phyloP scores from a whole-genome alignment of 1,140 invertebrate genomes.

The Bombus sylvicola region DNA sequence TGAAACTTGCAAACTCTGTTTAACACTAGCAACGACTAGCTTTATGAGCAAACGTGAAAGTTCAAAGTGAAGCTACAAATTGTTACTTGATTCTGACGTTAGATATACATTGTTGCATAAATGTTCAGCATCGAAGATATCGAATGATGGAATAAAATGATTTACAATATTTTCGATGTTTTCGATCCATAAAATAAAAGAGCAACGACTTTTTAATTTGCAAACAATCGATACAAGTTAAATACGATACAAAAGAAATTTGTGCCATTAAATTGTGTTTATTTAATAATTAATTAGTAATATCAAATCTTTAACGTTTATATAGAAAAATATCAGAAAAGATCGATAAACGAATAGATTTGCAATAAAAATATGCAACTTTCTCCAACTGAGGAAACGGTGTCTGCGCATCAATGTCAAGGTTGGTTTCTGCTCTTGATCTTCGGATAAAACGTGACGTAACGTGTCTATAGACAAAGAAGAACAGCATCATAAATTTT shows the following conservation, averaged over 20 bases:
- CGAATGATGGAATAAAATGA: no score
- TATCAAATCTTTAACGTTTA: not conserved
- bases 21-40: not conserved
- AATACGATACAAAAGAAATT: no score
- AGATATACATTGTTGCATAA: not conserved
- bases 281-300: no score
- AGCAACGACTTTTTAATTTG: no score
- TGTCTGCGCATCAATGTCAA: constrained; percentile 38
- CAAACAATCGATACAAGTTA: no score
- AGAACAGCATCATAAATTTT: constrained; percentile 48
- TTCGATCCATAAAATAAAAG: not conserved
- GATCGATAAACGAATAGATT: not conserved
- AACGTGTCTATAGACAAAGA: constrained; percentile 38
- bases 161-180: no score
- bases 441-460: constrained; percentile 44
- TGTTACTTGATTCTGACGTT: not conserved
- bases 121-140: not conserved
- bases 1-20: not conserved
- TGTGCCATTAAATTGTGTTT: no score
- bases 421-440: constrained; percentile 47
- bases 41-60: not conserved
- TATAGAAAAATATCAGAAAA: not conserved
- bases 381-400: constrained; percentile 24
- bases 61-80: not conserved
- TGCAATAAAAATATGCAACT: not conserved